Evolutionary conservation across 1,140 invertebrate genomes (phyloP).

Genomic region (Drosophila ogumai): DNA sequence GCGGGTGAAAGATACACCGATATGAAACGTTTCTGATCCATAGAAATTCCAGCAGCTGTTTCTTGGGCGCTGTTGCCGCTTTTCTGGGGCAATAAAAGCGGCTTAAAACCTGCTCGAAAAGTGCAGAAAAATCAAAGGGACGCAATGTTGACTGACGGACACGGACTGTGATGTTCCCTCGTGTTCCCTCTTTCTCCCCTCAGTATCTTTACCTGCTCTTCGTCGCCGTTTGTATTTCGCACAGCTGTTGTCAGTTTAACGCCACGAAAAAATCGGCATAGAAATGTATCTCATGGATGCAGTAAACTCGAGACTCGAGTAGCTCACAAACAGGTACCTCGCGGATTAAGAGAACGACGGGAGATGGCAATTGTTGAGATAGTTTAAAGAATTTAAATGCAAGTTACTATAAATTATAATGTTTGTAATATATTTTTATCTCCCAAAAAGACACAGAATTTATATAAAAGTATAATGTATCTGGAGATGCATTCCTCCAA

Average conservation of each 20-base stretch:
- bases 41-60: conserved; percentile 33
- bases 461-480: too few species aligned
- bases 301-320: conserved; percentile 1
- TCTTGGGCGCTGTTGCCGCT: conserved; percentile 34
- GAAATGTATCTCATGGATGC: conserved; percentile 67
- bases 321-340: conserved; percentile 17
- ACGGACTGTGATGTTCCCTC: conserved; percentile 3
- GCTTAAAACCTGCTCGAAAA: conserved; percentile 24
- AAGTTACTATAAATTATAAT: too few species aligned
- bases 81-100: conserved; percentile 30
- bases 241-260: conserved; percentile 70
- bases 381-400: background rate
- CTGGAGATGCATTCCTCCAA: background rate
- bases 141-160: conserved; percentile 16
- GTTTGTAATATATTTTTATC: too few species aligned
- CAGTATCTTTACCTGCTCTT: conserved; percentile 8
- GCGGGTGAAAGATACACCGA: background rate
- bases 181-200: background rate
- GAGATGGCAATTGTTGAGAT: too few species aligned
- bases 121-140: conserved; percentile 34
- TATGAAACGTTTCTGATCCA: conserved; percentile 1
- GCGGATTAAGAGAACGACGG: conserved; percentile 20
- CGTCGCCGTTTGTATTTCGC: conserved; percentile 25
- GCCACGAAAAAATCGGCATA: conserved; percentile 18
- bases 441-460: too few species aligned